These are phyloP conservation scores for Anguilla japonica DNA, from an alignment of 2,113 vertebrate genomes.

Conservation along the genomic window DNA sequence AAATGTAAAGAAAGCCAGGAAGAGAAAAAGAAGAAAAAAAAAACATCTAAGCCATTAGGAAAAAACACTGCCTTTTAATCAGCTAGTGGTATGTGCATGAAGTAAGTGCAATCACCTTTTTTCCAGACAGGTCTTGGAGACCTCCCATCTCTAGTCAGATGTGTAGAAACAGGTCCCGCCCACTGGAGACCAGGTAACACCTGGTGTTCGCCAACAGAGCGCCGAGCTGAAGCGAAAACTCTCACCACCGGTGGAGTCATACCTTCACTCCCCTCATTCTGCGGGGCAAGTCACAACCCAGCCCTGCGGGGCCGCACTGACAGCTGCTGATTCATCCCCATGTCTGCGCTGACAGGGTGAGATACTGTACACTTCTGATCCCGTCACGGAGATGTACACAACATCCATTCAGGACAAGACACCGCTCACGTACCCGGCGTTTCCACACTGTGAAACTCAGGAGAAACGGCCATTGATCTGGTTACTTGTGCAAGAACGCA, in stretches of 20 bases:
- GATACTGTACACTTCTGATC: background rate
- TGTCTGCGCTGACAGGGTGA: background rate
- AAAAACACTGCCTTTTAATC: background rate
- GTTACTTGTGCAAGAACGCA: background rate
- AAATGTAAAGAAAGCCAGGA: background rate
- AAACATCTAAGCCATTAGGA: background rate
- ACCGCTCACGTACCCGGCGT: background rate
- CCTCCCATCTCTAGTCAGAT: background rate
- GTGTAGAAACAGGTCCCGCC: background rate
- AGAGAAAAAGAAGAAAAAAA: background rate
- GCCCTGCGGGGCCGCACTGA: background rate
- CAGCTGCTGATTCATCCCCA: constrained; percentile 4
- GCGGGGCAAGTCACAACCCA: background rate
- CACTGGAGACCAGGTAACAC: background rate
- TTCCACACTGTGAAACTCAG: background rate
- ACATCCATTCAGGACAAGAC: background rate
- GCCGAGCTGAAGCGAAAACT: background rate
- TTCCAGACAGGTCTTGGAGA: background rate
- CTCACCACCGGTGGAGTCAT: background rate
- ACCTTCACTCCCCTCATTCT: background rate
- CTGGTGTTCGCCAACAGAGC: background rate
- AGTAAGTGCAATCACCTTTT: background rate
- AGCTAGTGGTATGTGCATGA: constrained; percentile 4
- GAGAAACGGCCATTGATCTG: background rate
- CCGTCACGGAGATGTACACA: background rate